Evolutionary conservation across 1,140 invertebrate species (phyloP).

Genomic region (Hypothenemus hampei): DNA sequence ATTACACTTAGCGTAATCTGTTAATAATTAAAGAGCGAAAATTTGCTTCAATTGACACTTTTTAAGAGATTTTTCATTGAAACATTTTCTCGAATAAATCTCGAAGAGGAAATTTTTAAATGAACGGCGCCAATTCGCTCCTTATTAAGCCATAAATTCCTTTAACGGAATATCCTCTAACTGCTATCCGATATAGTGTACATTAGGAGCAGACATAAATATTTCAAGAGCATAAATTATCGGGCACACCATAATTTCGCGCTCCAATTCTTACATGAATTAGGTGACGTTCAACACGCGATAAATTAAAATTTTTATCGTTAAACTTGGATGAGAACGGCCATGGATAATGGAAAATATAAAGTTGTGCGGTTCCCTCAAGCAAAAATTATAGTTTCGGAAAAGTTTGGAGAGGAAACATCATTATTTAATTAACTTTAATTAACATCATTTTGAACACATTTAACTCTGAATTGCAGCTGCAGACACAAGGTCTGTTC

Average conservation of each 20-base stretch:
- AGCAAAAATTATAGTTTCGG: no score
- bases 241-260: conserved; percentile 10
- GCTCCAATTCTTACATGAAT: conserved; percentile 14
- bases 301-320: conserved; percentile 25
- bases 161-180: background rate
- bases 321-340: conserved; percentile 9
- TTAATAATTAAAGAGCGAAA: no score
- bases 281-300: conserved; percentile 19
- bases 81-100: no score
- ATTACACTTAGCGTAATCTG: no score
- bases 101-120: no score
- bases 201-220: conserved; percentile 8
- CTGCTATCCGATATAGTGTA: conserved; percentile 1
- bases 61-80: no score
- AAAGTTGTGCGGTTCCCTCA: background rate
- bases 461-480: no score
- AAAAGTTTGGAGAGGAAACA: background rate
- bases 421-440: no score
- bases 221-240: conserved; percentile 13
- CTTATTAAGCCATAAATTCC: conserved; percentile 3
- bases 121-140: no score
- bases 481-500: no score
- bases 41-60: no score
- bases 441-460: no score
- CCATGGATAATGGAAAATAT: conserved; percentile 6